Percentiles rank a stretch among this genome's conserved stretches.
phyloP scores from a whole-genome alignment of 2,797 vertebrate genomes.

The Ambastaia sidthimunki region DNA sequence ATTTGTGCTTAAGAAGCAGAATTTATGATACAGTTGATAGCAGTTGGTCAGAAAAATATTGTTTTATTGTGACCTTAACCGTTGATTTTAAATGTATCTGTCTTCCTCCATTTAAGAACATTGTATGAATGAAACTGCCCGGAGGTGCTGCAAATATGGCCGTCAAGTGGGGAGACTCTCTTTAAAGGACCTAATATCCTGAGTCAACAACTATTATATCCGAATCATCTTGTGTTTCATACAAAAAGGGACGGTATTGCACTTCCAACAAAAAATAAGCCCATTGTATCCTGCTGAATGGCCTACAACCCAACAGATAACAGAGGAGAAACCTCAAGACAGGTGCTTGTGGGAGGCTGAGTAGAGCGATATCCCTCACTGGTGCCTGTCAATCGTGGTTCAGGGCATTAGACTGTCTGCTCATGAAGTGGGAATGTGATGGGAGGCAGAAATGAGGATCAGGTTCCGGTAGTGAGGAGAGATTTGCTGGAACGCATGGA shows the following conservation, averaged over 20 bases:
- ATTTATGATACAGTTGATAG: no score
- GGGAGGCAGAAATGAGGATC: conserved; percentile 46
- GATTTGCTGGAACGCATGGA: conserved; percentile 36
- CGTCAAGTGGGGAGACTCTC: no score
- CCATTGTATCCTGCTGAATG: background rate
- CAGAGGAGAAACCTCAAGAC: conserved; percentile 23
- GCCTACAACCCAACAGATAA: conserved; percentile 21
- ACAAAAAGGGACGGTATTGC: background rate
- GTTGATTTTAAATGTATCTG: no score
- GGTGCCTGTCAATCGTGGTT: conserved; percentile 27
- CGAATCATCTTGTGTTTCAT: background rate
- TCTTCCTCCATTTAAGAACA: background rate
- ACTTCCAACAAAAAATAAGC: background rate
- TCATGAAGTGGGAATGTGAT: conserved; percentile 28
- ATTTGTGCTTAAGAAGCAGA: no score
- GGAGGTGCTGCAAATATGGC: no score
- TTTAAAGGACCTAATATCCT: background rate
- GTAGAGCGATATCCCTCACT: conserved; percentile 3
- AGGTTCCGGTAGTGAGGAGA: conserved; percentile 25
- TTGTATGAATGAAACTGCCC: no score
- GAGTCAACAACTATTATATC: background rate
- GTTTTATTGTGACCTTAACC: no score
- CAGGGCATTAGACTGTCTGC: conserved; percentile 38
- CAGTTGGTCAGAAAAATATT: no score
- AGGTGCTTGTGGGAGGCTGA: background rate